These are phyloP conservation scores for Drosophila athabasca DNA, from an alignment of 1,140 invertebrate species.

Conservation along the genomic window DNA sequence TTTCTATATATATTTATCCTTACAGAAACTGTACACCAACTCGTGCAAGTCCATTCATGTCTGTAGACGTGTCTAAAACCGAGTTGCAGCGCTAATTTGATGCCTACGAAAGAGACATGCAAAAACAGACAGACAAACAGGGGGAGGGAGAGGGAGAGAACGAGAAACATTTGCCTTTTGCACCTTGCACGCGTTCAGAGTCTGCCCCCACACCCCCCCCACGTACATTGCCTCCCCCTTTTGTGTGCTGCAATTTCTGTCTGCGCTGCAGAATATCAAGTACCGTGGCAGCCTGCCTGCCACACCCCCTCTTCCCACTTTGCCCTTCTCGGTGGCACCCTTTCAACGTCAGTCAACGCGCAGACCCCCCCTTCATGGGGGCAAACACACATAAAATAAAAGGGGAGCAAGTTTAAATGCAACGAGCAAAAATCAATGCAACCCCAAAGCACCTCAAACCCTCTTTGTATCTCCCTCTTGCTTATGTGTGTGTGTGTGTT, in stretches of 20 bases:
- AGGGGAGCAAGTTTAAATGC: slow-evolving; percentile 83
- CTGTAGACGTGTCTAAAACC: slow-evolving; percentile 29
- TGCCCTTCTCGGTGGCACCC: too few species aligned
- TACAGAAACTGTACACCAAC: slow-evolving; percentile 29
- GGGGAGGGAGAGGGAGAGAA: slow-evolving; percentile 11
- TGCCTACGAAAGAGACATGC: too few species aligned
- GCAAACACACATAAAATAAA: slow-evolving; percentile 23
- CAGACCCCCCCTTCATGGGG: neutral
- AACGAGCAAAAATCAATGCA: slow-evolving; percentile 81
- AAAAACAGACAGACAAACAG: slow-evolving; percentile 31
- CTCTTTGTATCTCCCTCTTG: neutral
- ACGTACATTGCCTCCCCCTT: neutral
- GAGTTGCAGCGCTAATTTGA: slow-evolving; percentile 71
- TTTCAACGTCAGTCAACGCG: slow-evolving; percentile 5
- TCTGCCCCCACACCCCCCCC: neutral
- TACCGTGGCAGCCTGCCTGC: slow-evolving; percentile 10
- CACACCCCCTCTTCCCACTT: neutral
- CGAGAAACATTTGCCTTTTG: slow-evolving; percentile 55
- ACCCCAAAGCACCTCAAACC: slow-evolving; percentile 59
- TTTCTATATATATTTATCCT: neutral
- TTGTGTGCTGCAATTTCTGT: slow-evolving; percentile 67
- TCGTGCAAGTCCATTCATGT: slow-evolving; percentile 37
- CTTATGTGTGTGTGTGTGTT: slow-evolving; percentile 35
- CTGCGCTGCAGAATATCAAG: slow-evolving; percentile 78
- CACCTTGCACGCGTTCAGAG: slow-evolving; percentile 51